Evolutionary conservation across 2,888 invertebrate species (phyloP), one percentile per base, ranked within the genome.

Genomic region (Parthenolecanium corni): DNA sequence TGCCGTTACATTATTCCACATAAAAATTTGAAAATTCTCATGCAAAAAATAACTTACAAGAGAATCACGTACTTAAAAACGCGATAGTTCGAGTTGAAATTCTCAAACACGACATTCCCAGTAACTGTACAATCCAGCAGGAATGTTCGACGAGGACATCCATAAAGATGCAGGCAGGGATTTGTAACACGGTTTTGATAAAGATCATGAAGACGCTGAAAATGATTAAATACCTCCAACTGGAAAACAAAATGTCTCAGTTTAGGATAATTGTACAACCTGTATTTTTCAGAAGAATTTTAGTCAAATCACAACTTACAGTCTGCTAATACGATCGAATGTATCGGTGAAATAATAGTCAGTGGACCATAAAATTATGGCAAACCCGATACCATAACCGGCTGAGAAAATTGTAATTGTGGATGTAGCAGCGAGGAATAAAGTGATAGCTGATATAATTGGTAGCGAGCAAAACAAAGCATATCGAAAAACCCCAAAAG

Each of bases 341-440:
- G 95, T 93, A 69, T 90, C 81, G 57, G 96, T 78, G 73, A 96
- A 95, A 72, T 97, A 87, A 72, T 97, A 96, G 46, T 94, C 92
- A 36, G 98, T 98, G 75, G 92, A 91, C 98, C 98, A 98, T 42
- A 98, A 80, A 76, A 98, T 96, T 69, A 91, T 81, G 74, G 98
- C 97, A 0, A 96, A 91, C 3, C 94, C 91, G 61, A 95, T 82
- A 16, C 99, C 80, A 74, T 99, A 99, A 24, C 97, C 96, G 74
- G 97, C 78, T 0, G 95, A 94, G 76, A 97, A 91, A 38, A 97
- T 76, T 72, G 92, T 95, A 21, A 93, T 89, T 54, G 94, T 81
- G 71, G 90, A 90, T 0, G 95, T 92, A 66, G 97, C 98, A 24
- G 97, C 92, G 70, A 96, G 79, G 74, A 98, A 95, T 73, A 97